Base-by-base conservation (phyloP, 2,797 vertebrate species). In the Odontamblyopus lacepedii region DNA sequence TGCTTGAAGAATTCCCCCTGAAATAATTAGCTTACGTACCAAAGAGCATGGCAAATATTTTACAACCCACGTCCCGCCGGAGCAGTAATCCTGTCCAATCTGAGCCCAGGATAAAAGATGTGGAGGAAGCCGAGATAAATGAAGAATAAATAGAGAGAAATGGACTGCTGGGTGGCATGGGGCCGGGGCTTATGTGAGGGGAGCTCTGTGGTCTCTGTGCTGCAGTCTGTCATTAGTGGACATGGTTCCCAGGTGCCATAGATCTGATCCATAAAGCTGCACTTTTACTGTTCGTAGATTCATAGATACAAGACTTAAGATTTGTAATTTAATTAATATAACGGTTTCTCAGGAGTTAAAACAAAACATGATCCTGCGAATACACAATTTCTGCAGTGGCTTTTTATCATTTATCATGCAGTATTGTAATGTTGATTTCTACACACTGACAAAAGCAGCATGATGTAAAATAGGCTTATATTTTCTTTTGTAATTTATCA, bases 1-100 rank as follows among this genome's bases (percentile, higher is more conserved):
- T 32, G 44, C 63, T 67, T 67, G 48, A 55, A 53, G 38, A 76
- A 75, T 71, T 84, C 76, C 78, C 66, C 70, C 70, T 35, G 60
- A 80, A 81, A 73, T 80, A 85, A 62, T 87, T 86, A 87, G 76
- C 29, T 78, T 73, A 81, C 6, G 81, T 75, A 63, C 53, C 41
- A 61, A 81, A 81, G 72, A 78, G 72, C 72, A 72, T 65, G 71
- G 78, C 79, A 75, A 87, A 84, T 81, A 79, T 84, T 83, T 86
- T 83, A 82, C 77, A 51, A 61, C 70, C 75, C 66, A 26, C 71
- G 72, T 88, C 75, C 78, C 84, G 15, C 69, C 62, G 73, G 83
- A 78, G 81, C 60, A 78, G 75, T 87, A 88, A 89, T 89, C 76
- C 80, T 83, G 85, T 83, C 83, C 83, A 81, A 83, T 81, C 53